A percentile compares a stretch with the other conserved stretches of the same genome.
phyloP scores from a whole-genome alignment of 1,140 invertebrate genomes.

The Pseudomyrmex concolor region DNA sequence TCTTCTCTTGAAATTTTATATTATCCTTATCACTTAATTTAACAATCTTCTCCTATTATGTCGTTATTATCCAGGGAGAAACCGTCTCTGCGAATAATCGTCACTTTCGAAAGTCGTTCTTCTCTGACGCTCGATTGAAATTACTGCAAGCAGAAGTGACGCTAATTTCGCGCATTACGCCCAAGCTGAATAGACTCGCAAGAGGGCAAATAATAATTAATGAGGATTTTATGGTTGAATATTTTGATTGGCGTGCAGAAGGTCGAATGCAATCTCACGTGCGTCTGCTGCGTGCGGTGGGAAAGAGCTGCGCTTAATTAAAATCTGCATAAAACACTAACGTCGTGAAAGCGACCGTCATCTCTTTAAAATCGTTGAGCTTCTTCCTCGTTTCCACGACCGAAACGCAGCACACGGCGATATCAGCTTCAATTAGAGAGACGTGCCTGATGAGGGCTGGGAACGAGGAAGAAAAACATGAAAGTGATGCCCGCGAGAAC shows the following conservation, averaged over 20 bases:
- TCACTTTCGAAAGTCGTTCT: constrained; percentile 59
- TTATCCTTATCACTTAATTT: constrained; percentile 26
- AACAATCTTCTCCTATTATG: constrained; percentile 33
- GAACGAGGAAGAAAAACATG: constrained; percentile 74
- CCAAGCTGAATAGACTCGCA: constrained; percentile 6
- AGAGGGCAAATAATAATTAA: constrained; percentile 42
- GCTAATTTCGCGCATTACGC: constrained; percentile 41
- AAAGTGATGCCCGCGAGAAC: constrained; percentile 77
- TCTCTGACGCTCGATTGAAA: constrained; percentile 25
- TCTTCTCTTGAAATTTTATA: background rate
- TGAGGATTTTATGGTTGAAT: constrained; percentile 9
- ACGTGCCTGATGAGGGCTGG: constrained; percentile 63
- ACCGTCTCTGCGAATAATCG: constrained; percentile 41
- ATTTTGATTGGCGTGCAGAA: background rate
- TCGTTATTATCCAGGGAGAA: constrained; percentile 45
- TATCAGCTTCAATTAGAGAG: constrained; percentile 73
- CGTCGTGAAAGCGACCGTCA: constrained; percentile 63
- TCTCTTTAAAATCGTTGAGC: constrained; percentile 49
- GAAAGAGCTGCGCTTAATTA: constrained; percentile 78
- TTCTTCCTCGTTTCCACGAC: constrained; percentile 76
- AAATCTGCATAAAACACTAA: constrained; percentile 66
- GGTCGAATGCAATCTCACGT: background rate
- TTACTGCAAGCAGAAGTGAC: constrained; percentile 43
- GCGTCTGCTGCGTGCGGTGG: constrained; percentile 39
- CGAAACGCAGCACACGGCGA: constrained; percentile 51